These are phyloP conservation scores for Lepidocolaptes lacrymiger DNA, from an alignment of 2,797 vertebrate genomes.

Conservation along the genomic window DNA sequence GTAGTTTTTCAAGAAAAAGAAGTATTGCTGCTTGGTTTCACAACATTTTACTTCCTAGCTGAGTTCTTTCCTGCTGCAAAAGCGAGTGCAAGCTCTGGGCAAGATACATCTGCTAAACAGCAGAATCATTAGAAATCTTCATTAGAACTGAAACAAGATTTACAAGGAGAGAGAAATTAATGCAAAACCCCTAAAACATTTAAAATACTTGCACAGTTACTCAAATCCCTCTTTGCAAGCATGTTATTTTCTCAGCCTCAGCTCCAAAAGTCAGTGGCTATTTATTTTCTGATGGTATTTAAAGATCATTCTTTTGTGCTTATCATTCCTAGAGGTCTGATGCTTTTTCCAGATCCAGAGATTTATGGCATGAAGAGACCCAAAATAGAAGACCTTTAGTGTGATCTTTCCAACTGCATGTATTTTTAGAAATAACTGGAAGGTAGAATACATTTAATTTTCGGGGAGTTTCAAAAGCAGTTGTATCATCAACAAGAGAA, in stretches of 20 bases:
- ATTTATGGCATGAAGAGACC: background rate
- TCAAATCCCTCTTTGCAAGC: background rate
- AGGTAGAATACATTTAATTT: slow-evolving; percentile 12
- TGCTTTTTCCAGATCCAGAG: background rate
- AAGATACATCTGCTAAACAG: background rate
- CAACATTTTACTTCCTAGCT: background rate
- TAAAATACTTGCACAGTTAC: background rate
- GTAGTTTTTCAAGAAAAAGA: background rate
- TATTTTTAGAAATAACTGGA: slow-evolving; percentile 16
- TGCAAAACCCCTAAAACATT: background rate
- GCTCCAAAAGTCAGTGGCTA: background rate
- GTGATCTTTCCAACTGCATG: background rate
- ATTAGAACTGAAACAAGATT: background rate
- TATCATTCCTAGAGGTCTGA: background rate
- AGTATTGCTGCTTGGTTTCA: background rate
- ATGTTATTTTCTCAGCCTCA: background rate
- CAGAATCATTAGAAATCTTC: background rate
- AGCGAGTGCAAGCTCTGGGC: background rate
- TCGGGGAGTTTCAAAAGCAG: background rate
- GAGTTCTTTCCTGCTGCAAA: background rate
- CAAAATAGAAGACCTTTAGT: slow-evolving; percentile 7
- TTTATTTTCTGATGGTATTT: background rate
- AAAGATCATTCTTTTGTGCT: background rate
- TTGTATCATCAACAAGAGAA: background rate
- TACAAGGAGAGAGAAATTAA: background rate